phyloP scores from a whole-genome alignment of 2,113 vertebrate species.

The Eidolon helvum region DNA sequence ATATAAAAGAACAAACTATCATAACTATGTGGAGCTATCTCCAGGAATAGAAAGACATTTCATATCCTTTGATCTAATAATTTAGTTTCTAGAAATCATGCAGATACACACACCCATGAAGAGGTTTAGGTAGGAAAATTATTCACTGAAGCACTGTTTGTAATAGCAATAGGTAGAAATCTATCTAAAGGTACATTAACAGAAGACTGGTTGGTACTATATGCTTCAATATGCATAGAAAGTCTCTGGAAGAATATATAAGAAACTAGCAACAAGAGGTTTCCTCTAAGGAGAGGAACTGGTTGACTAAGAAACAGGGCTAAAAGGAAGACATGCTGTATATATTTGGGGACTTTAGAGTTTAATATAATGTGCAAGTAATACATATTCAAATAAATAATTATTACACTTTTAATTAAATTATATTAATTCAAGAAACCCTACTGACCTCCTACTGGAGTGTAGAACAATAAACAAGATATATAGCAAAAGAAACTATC shows the following conservation, averaged over 20 bases:
- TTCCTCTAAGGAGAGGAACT: neutral
- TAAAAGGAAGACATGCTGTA: neutral
- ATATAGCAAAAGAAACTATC: neutral
- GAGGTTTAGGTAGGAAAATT: neutral
- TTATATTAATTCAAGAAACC: neutral
- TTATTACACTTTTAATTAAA: neutral
- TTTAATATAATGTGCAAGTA: neutral
- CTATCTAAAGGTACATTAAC: neutral
- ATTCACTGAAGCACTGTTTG: neutral
- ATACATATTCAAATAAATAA: neutral
- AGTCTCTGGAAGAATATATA: neutral
- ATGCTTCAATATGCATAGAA: neutral
- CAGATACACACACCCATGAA: neutral
- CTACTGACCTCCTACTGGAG: neutral
- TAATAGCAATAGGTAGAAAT: neutral
- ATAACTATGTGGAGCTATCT: neutral
- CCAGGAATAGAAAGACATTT: neutral
- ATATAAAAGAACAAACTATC: slow-evolving; percentile 12
- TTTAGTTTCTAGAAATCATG: slow-evolving; percentile 1
- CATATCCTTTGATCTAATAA: neutral
- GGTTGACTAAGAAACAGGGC: neutral
- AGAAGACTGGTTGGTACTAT: neutral
- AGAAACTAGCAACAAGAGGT: slow-evolving; percentile 23
- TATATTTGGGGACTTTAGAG: neutral
- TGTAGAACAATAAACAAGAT: neutral